These are phyloP conservation scores for Tetragonula carbonaria DNA, from an alignment of 2,888 invertebrate genomes.

Conservation along the genomic window DNA sequence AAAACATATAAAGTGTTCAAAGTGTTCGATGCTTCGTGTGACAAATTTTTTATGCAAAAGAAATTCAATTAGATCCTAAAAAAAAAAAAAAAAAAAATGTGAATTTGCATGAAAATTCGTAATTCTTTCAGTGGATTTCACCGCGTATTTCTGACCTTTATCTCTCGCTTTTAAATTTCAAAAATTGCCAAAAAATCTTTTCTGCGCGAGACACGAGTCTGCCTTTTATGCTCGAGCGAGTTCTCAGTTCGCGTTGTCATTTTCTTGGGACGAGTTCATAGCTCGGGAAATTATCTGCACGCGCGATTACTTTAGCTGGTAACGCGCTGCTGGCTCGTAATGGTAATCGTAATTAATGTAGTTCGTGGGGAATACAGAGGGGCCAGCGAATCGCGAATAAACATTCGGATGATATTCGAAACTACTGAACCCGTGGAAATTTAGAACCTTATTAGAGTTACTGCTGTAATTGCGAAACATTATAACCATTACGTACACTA, in stretches of 20 bases:
- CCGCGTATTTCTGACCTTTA: not conserved
- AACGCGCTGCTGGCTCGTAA: conserved; percentile 7
- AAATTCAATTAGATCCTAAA: no score
- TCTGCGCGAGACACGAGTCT: not conserved
- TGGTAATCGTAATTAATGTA: conserved; percentile 4
- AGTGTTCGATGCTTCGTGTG: no score
- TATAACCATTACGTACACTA: no score
- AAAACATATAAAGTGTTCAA: no score
- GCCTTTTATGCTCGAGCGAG: not conserved
- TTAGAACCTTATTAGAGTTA: not conserved
- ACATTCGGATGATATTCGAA: not conserved
- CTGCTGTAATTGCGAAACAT: not conserved
- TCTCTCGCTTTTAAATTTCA: not conserved
- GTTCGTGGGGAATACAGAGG: not conserved
- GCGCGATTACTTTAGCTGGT: not conserved
- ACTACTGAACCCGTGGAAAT: not conserved
- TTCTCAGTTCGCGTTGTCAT: not conserved
- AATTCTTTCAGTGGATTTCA: no score
- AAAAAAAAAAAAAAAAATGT: no score
- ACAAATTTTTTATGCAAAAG: no score
- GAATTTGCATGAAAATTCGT: no score
- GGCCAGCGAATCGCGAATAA: not conserved
- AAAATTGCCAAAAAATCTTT: not conserved
- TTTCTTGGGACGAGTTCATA: conserved; percentile 2
- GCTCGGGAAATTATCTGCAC: not conserved